Evolutionary conservation across 2,888 invertebrate genomes (phyloP).

Genomic region (Oligia strigilis): DNA sequence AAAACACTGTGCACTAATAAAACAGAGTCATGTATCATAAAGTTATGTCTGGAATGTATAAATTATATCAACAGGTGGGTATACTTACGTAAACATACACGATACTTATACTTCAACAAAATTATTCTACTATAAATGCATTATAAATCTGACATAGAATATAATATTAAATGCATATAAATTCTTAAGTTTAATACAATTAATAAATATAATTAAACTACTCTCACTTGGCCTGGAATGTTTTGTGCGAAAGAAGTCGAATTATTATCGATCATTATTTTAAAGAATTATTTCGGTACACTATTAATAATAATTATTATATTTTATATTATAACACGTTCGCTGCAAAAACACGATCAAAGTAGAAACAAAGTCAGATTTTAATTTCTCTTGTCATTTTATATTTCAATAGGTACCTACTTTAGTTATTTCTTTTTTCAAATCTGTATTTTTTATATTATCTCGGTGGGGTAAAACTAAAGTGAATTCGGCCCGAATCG

Average conservation of each 20-base stretch:
- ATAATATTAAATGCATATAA: slow-evolving; percentile 39
- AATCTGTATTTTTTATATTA: background rate
- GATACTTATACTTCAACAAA: slow-evolving; percentile 24
- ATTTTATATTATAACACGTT: background rate
- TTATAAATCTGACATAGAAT: slow-evolving; percentile 48
- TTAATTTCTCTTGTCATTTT: background rate
- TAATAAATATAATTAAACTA: slow-evolving; percentile 67
- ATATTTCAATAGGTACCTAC: background rate
- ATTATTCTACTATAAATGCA: slow-evolving; percentile 57
- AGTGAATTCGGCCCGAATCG: no score
- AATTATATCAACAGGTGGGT: slow-evolving; percentile 22
- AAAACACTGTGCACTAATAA: slow-evolving; percentile 35
- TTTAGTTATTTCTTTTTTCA: background rate
- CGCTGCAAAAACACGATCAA: slow-evolving; percentile 21
- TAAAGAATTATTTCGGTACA: slow-evolving; percentile 16
- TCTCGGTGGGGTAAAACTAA: background rate
- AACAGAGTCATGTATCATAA: background rate
- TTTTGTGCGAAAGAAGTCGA: slow-evolving; percentile 69
- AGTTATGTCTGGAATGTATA: slow-evolving; percentile 36
- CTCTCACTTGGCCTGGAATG: slow-evolving; percentile 73
- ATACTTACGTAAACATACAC: slow-evolving; percentile 14
- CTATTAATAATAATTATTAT: slow-evolving; percentile 12
- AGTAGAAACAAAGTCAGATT: background rate
- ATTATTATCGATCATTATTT: slow-evolving; percentile 62
- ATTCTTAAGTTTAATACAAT: slow-evolving; percentile 46